Evolutionary conservation across 2,888 invertebrate species (phyloP).

Genomic region (Drosophila testacea): DNA sequence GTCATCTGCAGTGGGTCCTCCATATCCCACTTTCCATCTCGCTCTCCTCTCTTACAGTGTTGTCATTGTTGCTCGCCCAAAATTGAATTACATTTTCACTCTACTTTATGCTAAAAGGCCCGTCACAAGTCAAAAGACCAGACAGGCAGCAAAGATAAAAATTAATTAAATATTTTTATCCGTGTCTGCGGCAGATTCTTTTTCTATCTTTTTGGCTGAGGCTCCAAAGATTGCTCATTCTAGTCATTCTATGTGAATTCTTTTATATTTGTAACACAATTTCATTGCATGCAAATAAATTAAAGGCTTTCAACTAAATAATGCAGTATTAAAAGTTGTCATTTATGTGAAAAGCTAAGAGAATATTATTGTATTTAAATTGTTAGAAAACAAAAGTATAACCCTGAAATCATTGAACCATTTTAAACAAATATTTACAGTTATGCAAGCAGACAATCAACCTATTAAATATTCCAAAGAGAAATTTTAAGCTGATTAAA

Average conservation of each 20-base stretch:
- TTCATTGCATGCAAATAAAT: neutral
- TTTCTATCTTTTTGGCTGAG: slow-evolving; percentile 5
- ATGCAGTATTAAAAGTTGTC: neutral
- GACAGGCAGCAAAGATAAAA: slow-evolving; percentile 57
- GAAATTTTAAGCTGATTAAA: neutral
- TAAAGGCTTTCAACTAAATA: neutral
- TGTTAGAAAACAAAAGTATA: slow-evolving; percentile 1
- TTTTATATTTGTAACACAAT: neutral
- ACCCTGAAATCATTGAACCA: slow-evolving; percentile 1
- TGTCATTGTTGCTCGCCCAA: slow-evolving; percentile 38
- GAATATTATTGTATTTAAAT: slow-evolving; percentile 9
- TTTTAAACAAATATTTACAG: slow-evolving; percentile 6
- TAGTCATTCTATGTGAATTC: slow-evolving; percentile 5
- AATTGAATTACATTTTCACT: slow-evolving; percentile 79
- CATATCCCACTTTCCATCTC: neutral
- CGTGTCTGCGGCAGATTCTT: slow-evolving; percentile 30
- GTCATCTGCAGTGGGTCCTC: slow-evolving; percentile 66
- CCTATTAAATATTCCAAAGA: neutral
- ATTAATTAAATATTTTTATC: slow-evolving; percentile 66
- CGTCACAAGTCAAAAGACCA: slow-evolving; percentile 40
- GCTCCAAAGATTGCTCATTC: neutral
- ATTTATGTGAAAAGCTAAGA: neutral
- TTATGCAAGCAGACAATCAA: neutral
- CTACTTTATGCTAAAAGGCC: slow-evolving; percentile 70
- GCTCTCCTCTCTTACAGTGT: neutral